A percentile compares a stretch with the other conserved stretches of the same genome.
phyloP scores from a whole-genome alignment of 2,888 invertebrate species.

The Zaprionus obscuricornis region DNA sequence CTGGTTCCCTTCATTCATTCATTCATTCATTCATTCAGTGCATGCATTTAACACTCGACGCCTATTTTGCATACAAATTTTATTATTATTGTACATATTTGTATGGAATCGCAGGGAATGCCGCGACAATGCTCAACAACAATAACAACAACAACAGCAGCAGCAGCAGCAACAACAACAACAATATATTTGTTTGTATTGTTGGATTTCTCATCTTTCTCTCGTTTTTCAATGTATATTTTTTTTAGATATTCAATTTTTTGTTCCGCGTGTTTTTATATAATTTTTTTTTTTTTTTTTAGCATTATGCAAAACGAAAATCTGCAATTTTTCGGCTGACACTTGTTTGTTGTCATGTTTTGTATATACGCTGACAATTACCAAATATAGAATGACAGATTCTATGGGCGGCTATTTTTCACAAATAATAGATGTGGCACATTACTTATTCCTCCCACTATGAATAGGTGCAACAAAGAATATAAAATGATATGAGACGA shows the following conservation, averaged over 20 bases:
- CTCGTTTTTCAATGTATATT: slow-evolving; percentile 14
- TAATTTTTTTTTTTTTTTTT: slow-evolving; percentile 13
- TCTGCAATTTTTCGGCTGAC: slow-evolving; percentile 68
- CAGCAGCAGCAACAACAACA: slow-evolving; percentile 24
- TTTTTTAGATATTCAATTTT: slow-evolving; percentile 24
- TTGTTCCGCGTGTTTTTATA: slow-evolving; percentile 34
- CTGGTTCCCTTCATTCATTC: background rate
- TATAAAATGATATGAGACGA: background rate
- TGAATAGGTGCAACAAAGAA: too few species aligned
- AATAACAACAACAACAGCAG: slow-evolving; percentile 7
- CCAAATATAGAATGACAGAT: slow-evolving; percentile 14
- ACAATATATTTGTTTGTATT: slow-evolving; percentile 10
- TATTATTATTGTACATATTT: slow-evolving; percentile 73
- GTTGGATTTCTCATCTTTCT: background rate
- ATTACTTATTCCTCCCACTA: too few species aligned
- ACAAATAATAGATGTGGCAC: too few species aligned
- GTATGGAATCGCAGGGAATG: slow-evolving; percentile 64
- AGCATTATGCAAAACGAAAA: slow-evolving; percentile 71
- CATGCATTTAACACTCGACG: slow-evolving; percentile 78
- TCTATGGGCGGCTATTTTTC: too few species aligned
- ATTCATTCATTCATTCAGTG: slow-evolving; percentile 37
- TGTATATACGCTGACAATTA: slow-evolving; percentile 36
- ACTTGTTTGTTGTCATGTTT: slow-evolving; percentile 76
- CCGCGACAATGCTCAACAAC: slow-evolving; percentile 45
- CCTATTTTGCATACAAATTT: slow-evolving; percentile 79